Evolutionary conservation across 2,113 vertebrate genomes (phyloP).

Genomic region (Rhombomys opimus): DNA sequence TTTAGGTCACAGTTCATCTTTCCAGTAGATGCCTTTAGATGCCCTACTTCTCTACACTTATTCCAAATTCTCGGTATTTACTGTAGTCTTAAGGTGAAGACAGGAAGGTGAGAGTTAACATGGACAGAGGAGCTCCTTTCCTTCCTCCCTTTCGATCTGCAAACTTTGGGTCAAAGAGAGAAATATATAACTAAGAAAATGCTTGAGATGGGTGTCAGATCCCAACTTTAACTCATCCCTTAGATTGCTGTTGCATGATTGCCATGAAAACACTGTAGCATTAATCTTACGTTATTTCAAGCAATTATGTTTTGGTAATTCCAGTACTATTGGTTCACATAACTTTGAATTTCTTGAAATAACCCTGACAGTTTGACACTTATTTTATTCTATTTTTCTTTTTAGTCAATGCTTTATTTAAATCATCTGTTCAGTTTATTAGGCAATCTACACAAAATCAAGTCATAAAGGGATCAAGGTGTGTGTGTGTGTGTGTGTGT

Average conservation of each 20-base stretch:
- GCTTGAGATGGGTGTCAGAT: neutral
- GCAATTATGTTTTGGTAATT: neutral
- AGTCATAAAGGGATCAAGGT: no score
- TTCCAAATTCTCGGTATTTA: neutral
- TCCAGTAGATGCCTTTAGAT: neutral
- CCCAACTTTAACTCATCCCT: neutral
- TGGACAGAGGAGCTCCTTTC: neutral
- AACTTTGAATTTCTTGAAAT: neutral
- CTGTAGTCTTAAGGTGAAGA: neutral
- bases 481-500: no score
- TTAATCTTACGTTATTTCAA: neutral
- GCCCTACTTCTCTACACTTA: neutral
- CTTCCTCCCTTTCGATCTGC: neutral
- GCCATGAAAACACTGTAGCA: neutral
- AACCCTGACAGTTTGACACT: neutral
- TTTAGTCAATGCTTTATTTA: neutral
- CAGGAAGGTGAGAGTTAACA: neutral
- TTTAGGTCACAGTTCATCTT: neutral
- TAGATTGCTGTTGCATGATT: neutral
- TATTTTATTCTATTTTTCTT: neutral
- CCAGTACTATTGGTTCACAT: neutral
- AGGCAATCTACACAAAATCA: neutral
- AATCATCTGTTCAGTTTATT: neutral
- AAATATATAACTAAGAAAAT: neutral
- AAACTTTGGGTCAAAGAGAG: neutral